Evolutionary conservation across 1,140 invertebrate genomes (phyloP), one percentile per base, ranked within the genome.

Genomic region (Drosophila kikkawai): DNA sequence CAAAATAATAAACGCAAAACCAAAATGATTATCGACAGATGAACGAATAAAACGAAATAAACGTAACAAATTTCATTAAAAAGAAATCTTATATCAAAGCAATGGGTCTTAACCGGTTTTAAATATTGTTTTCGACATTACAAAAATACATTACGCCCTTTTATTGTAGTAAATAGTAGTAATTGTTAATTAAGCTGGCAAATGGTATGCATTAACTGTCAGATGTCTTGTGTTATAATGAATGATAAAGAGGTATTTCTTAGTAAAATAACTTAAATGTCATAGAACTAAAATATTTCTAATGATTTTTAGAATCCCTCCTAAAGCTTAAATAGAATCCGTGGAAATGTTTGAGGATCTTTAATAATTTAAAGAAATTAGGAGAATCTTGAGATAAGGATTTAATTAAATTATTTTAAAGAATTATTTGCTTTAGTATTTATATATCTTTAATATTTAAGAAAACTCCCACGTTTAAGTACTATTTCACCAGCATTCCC

Each of bases 41-140:
- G 17, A 5, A 1, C 13, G 1, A 4, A 11, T 32, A 41, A 71
- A 41, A 39, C 11, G 15, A 50, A 58, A 58, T 29, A 50, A 63
- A 29, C 57, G 29, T 67, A 44, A 68, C 6, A 29, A 13, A 39
- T 39, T 45, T 61, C 1, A 74, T 13, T 11, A 60, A 41, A 61
- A 60, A 68, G 12, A 61, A 61, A 55, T 74, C 9, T 26, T 61
- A 42, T 44, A 29, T 74, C 36, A 61, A 17, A 19, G 1, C 15
- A 2, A 19, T 12, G 4, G 17, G 1, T 6, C 26, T 6, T 7
- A 68, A 44, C 66, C 13, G 63, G 66, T 67, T 60, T 34, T 12
- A 2, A 5, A 13, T n/a, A 22, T 3, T 1, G 0, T 22, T 4
- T 51, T 8, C 1, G 0, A 6, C 4, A 9, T 22, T 37, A 37